Conservation (phyloP, 1,140 invertebrate species). For the Euwallacea similis region DNA sequence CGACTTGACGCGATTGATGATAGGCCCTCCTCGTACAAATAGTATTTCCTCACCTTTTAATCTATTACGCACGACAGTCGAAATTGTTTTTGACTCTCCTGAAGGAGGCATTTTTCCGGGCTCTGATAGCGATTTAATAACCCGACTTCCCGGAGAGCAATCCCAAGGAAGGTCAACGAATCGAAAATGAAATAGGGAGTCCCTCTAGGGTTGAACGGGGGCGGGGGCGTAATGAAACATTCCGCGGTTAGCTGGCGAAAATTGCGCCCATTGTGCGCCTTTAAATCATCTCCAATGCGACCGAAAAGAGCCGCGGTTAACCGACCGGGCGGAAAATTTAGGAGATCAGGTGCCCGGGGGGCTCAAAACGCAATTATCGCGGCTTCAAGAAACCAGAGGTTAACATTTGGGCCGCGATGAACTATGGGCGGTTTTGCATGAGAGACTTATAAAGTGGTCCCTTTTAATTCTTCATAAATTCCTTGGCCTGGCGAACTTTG, state of each 20-base stretch:
- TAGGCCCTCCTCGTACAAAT: neutral
- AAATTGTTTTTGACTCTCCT: neutral
- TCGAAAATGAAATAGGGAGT: constrained; percentile 1
- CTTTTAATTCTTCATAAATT: too few species aligned
- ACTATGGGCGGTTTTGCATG: neutral
- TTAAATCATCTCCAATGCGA: constrained; percentile 28
- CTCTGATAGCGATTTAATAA: neutral
- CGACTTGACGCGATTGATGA: constrained; percentile 2
- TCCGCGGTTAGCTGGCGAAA: constrained; percentile 26
- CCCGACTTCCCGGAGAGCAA: neutral
- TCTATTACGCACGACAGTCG: neutral
- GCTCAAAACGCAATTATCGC: constrained; percentile 34
- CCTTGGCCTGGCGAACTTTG: too few species aligned
- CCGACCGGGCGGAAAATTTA: constrained; percentile 30
- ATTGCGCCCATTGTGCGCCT: constrained; percentile 31
- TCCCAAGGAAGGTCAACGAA: neutral
- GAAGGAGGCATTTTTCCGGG: neutral
- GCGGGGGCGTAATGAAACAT: constrained; percentile 10
- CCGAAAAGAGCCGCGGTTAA: constrained; percentile 30
- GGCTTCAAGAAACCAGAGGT: constrained; percentile 31
- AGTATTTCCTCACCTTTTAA: too few species aligned
- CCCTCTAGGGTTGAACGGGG: neutral
- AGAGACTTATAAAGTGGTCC: too few species aligned
- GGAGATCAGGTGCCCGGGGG: constrained; percentile 26
- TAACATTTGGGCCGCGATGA: neutral